Percentiles rank a stretch among this genome's conserved stretches.
Evolutionary conservation across 1,140 invertebrate species (phyloP).

Genomic region (Drosophila fuyamai): DNA sequence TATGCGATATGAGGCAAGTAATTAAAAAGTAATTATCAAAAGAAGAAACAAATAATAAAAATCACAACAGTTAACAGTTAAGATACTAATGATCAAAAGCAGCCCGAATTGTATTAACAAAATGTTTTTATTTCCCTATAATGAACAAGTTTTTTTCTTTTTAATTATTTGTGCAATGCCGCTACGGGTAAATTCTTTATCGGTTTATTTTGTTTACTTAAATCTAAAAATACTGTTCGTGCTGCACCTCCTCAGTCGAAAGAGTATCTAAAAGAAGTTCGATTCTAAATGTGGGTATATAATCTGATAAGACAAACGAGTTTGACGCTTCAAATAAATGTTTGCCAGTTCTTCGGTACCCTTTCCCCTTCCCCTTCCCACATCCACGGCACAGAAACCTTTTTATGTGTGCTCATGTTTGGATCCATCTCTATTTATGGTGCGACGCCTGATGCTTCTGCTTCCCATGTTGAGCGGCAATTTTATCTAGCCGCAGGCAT

Average conservation of each 20-base stretch:
- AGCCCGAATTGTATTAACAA: too few species aligned
- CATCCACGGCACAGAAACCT: conserved; percentile 9
- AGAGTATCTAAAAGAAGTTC: conserved; percentile 36
- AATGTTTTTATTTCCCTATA: too few species aligned
- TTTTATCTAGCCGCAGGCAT: conserved; percentile 66
- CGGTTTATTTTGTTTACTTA: too few species aligned
- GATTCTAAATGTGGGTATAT: conserved; percentile 65
- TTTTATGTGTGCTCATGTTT: conserved; percentile 36
- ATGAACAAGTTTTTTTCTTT: too few species aligned
- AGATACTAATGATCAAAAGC: too few species aligned
- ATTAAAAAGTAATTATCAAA: too few species aligned
- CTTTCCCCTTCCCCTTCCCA: background rate
- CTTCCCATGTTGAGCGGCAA: conserved; percentile 66
- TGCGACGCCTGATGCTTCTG: conserved; percentile 42
- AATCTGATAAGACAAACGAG: conserved; percentile 83
- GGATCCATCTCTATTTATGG: conserved; percentile 71
- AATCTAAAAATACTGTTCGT: too few species aligned
- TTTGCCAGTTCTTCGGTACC: conserved; percentile 58
- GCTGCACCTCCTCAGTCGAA: background rate
- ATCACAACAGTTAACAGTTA: too few species aligned
- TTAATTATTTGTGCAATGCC: too few species aligned
- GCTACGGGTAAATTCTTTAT: too few species aligned
- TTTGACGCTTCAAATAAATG: conserved; percentile 83
- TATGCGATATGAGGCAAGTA: too few species aligned
- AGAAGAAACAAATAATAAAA: too few species aligned